phyloP scores from a whole-genome alignment of 2,888 invertebrate species.

The Plebejus melissa region DNA sequence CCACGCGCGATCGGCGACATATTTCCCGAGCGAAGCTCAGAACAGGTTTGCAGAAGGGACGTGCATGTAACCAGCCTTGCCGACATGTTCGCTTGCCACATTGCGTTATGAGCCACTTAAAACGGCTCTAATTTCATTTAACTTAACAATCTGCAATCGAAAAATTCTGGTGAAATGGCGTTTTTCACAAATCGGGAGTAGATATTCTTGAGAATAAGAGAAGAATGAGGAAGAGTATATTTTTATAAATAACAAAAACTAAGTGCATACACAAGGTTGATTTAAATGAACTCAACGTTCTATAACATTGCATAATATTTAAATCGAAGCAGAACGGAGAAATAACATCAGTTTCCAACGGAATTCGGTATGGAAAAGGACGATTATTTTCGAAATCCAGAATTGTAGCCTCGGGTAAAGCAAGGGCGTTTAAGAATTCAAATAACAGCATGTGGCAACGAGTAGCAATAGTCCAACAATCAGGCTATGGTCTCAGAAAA shows the following conservation, averaged over 20 bases:
- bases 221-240: background rate
- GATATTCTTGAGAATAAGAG: background rate
- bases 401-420: slow-evolving; percentile 14
- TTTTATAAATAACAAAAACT: background rate
- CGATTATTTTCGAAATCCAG: background rate
- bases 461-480: slow-evolving; percentile 11
- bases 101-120: slow-evolving; percentile 58
- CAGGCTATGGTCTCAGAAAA: background rate
- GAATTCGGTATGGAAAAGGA: slow-evolving; percentile 16
- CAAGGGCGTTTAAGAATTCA: slow-evolving; percentile 7
- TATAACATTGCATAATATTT: background rate
- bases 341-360: slow-evolving; percentile 4
- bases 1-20: slow-evolving; percentile 69
- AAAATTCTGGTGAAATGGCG: background rate
- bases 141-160: slow-evolving; percentile 25
- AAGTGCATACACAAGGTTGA: background rate
- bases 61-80: slow-evolving; percentile 50
- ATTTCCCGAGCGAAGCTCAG: slow-evolving; percentile 64
- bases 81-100: slow-evolving; percentile 58
- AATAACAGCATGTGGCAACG: slow-evolving; percentile 1
- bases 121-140: slow-evolving; percentile 41
- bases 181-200: background rate
- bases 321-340: background rate
- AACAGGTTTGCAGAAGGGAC: slow-evolving; percentile 66
- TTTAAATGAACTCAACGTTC: background rate